Evolutionary conservation across 2,888 invertebrate genomes (phyloP), one percentile per base, ranked within the genome.

Genomic region (Nesidiocoris tenuis): DNA sequence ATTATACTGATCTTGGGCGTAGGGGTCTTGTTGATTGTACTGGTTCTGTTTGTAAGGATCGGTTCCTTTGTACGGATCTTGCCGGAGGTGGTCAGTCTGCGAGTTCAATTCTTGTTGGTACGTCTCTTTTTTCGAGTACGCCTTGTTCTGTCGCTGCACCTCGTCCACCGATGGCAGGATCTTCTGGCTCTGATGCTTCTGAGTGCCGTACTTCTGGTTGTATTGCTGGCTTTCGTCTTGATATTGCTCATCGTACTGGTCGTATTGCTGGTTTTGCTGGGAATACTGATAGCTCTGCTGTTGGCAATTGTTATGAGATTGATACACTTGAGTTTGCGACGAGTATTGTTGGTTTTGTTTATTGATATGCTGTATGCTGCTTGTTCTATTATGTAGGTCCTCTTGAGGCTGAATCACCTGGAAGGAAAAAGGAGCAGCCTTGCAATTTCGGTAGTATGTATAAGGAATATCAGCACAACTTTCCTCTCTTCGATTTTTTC

Each of bases 221-320:
- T 72, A 72, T 23, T 72, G 72, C 72, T 72, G 72, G 39, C 61
- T 74, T 22, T 65, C 57, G 16, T 74, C 74, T 64, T 56, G 65
- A 55, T 68, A 67, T 25, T 75, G 67, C 75, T 67, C 67, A 17
- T 68, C 25, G 25, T 75, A 56, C 24, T 74, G 65, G 56, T 66
- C 75, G 39, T 61, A 71, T 55, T 76, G 63, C 59, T 70, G 68
- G 22, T 61, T 54, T 78, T 65, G 72, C 24, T 77, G 85, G 85
- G 1, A 84, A 81, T 85, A 84, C 79, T 84, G 83, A 77, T 84
- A 64, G 16, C 25, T 84, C 25, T 83, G 82, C n/a, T 83, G 83
- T 70, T 82, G 83, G 12, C 82, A 82, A 61, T 82, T 74, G 19
- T 39, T 25, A 61, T 64, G 76, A 21, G 22, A 68, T 59, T 75